Conservation (phyloP, 2,797 vertebrate species). For the Tragopan temminckii region DNA sequence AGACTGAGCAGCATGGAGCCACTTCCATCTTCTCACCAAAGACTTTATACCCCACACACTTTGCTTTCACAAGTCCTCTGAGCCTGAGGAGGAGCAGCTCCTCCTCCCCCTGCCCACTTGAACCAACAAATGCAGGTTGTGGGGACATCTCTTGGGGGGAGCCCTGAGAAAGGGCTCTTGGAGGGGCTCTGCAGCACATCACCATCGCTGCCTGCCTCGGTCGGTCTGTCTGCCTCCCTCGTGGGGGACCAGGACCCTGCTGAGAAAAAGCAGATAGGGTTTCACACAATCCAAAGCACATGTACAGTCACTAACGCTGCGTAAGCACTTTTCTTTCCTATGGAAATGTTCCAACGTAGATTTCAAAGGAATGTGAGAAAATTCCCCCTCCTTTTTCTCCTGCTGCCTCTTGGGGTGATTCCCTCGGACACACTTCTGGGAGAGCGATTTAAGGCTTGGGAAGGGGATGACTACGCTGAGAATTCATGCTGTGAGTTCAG, state of each 20-base stretch:
- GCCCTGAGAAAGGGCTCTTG: not conserved
- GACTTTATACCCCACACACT: fast-evolving
- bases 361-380: conserved; percentile 56
- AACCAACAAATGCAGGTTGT: not conserved
- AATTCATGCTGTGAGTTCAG: not conserved
- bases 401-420: not conserved
- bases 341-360: conserved; percentile 21
- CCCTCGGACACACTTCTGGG: not conserved
- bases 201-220: not conserved
- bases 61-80: not conserved
- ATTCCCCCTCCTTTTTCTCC: not conserved
- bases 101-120: not conserved
- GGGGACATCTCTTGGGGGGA: not conserved
- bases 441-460: not conserved
- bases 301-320: conserved; percentile 42
- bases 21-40: not conserved
- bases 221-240: not conserved
- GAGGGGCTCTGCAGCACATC: not conserved
- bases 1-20: not conserved
- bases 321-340: conserved; percentile 59
- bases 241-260: not conserved
- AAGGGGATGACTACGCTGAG: not conserved
- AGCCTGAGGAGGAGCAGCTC: not conserved
- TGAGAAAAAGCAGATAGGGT: conserved; percentile 63
- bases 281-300: conserved; percentile 74